Conservation (phyloP, 2,113 vertebrate genomes). For the Sylvietta virens region DNA sequence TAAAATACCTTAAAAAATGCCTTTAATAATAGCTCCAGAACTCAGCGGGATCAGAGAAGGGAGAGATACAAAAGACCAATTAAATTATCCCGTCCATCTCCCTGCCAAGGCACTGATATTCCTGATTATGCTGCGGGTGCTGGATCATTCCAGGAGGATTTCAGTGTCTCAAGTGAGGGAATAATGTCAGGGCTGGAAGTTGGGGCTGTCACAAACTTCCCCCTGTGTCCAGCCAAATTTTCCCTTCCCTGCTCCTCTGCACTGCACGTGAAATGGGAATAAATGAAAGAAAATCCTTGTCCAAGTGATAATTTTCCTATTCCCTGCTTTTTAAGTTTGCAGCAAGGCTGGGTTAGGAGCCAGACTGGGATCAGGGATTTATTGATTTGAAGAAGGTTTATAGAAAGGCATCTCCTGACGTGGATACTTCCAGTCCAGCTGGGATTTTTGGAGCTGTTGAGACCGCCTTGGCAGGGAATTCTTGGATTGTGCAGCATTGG, state of each 20-base stretch:
- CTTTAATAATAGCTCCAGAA: constrained; percentile 48
- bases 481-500: background rate
- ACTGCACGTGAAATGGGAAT: fast-evolving
- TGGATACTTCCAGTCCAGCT: background rate
- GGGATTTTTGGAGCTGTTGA: background rate
- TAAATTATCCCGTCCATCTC: constrained; percentile 38
- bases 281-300: background rate
- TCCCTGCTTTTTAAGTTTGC: background rate
- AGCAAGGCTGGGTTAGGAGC: background rate
- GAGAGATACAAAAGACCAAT: constrained; percentile 23
- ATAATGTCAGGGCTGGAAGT: background rate
- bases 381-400: background rate
- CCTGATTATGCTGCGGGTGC: background rate
- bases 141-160: background rate
- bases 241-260: background rate
- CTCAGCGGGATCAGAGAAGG: background rate
- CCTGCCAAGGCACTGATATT: background rate
- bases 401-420: background rate
- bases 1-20: constrained; percentile 66
- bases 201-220: background rate
- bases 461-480: background rate
- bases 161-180: background rate
- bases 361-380: background rate
- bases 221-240: background rate
- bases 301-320: background rate